These are phyloP conservation scores for Agonopterix heracliana DNA, from an alignment of 2,888 invertebrate genomes.

Conservation along the genomic window DNA sequence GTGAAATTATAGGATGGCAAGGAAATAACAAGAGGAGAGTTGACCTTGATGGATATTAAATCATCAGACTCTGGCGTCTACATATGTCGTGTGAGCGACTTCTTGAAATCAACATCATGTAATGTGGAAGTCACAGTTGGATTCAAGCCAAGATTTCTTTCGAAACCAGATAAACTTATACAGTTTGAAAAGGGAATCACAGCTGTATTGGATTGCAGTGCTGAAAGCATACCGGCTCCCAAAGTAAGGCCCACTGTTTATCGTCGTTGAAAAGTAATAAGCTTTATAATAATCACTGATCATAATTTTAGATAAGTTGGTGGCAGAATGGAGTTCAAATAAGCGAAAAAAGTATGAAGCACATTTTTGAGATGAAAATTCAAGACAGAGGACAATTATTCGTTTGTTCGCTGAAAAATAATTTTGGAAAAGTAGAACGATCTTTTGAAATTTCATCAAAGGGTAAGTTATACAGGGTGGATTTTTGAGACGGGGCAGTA, in stretches of 20 bases:
- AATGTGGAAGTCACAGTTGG: slow-evolving; percentile 30
- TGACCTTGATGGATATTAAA: slow-evolving; percentile 23
- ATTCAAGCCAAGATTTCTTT: slow-evolving; percentile 31
- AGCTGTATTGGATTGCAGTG: slow-evolving; percentile 29
- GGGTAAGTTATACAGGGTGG: slow-evolving; percentile 29
- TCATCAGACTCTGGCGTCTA: slow-evolving; percentile 35
- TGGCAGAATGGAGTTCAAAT: slow-evolving; percentile 25
- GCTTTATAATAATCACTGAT: no score
- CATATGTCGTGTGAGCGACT: slow-evolving; percentile 39
- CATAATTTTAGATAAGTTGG: slow-evolving; percentile 34
- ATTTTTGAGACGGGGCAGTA: no score
- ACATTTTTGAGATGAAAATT: slow-evolving; percentile 23
- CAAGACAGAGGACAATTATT: slow-evolving; percentile 36
- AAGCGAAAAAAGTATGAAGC: slow-evolving; percentile 14
- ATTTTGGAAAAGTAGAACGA: slow-evolving; percentile 31
- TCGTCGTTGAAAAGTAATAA: no score
- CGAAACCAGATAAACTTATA: slow-evolving; percentile 21
- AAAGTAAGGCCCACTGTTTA: slow-evolving; percentile 22
- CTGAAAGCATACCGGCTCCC: slow-evolving; percentile 30
- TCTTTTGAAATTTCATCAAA: slow-evolving; percentile 27
- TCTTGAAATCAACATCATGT: slow-evolving; percentile 19
- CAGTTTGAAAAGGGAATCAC: slow-evolving; percentile 18
- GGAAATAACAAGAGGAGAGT: slow-evolving; percentile 18
- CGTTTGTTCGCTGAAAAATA: slow-evolving; percentile 36
- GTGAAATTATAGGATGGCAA: slow-evolving; percentile 22